Conservation (phyloP, 2,797 vertebrate species). For the Cossypha niveicapilla region DNA sequence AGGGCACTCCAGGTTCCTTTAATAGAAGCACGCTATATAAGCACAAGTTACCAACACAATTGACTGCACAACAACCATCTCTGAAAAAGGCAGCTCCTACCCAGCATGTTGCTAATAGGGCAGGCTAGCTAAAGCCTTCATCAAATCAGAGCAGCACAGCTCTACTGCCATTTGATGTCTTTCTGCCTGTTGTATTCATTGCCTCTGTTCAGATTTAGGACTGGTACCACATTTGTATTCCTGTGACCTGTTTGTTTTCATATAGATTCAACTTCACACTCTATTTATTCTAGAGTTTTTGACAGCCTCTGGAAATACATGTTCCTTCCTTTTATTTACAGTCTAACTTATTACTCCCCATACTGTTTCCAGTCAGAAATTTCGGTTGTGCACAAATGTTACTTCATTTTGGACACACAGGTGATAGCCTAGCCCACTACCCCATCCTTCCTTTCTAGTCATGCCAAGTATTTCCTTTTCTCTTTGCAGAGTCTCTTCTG, state of each 20-base stretch:
- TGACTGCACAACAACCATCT: background rate
- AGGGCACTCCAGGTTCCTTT: background rate
- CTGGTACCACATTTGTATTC: conserved; percentile 4
- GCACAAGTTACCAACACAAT: background rate
- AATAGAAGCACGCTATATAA: background rate
- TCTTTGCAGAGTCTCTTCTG: background rate
- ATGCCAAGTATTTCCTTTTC: background rate
- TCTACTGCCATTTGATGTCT: background rate
- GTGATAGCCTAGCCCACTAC: background rate
- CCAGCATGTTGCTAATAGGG: background rate
- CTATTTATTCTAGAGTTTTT: conserved; percentile 21
- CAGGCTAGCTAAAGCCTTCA: background rate
- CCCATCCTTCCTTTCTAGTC: background rate
- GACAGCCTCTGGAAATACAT: conserved; percentile 31
- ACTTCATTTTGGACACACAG: background rate
- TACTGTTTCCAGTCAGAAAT: background rate
- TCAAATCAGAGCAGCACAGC: background rate
- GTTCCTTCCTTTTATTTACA: conserved; percentile 14
- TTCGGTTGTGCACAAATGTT: background rate
- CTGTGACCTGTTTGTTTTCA: conserved; percentile 41
- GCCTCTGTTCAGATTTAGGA: conserved; percentile 1
- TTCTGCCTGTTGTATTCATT: background rate
- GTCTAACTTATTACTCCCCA: background rate
- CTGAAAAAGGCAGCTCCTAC: background rate
- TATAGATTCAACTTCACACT: conserved; percentile 1